A percentile compares a stretch with the other conserved stretches of the same genome.
Evolutionary conservation across 2,888 invertebrate species (phyloP).

Genomic region (Ommatoiulus sabulosus): DNA sequence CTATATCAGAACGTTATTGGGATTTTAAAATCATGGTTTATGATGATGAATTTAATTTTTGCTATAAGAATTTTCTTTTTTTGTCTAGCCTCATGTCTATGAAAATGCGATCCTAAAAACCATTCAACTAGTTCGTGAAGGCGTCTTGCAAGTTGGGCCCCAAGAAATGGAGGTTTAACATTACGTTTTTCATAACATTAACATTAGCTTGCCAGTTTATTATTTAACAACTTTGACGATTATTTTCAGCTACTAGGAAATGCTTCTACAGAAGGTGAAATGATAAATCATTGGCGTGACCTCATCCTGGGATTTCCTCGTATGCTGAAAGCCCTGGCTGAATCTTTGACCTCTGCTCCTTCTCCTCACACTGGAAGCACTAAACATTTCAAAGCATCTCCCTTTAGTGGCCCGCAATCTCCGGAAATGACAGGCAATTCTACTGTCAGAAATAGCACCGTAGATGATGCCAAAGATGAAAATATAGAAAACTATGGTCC

Average conservation of each 20-base stretch:
- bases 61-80: not conserved
- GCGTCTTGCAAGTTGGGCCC: slow-evolving; percentile 78
- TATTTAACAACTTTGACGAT: not conserved
- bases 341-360: not conserved
- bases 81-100: slow-evolving; percentile 76
- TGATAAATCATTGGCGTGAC: slow-evolving; percentile 25
- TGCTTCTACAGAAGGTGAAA: not conserved
- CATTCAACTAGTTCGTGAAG: slow-evolving; percentile 75
- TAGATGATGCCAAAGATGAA: not conserved
- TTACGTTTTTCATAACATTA: not conserved
- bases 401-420: too few relatives aligned
- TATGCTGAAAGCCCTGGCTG: slow-evolving; percentile 73
- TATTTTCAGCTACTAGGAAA: slow-evolving; percentile 53
- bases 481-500: not conserved
- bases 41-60: not conserved
- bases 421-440: too few relatives aligned
- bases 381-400: too few relatives aligned
- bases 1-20: not conserved
- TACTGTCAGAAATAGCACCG: too few relatives aligned
- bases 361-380: not conserved
- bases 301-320: slow-evolving; percentile 63
- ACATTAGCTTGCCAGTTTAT: not conserved
- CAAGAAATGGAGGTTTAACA: slow-evolving; percentile 71
- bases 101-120: slow-evolving; percentile 80
- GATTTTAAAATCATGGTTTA: not conserved